These are phyloP conservation scores for Drosophila trichaetosa DNA, from an alignment of 2,888 invertebrate genomes.

Conservation along the genomic window DNA sequence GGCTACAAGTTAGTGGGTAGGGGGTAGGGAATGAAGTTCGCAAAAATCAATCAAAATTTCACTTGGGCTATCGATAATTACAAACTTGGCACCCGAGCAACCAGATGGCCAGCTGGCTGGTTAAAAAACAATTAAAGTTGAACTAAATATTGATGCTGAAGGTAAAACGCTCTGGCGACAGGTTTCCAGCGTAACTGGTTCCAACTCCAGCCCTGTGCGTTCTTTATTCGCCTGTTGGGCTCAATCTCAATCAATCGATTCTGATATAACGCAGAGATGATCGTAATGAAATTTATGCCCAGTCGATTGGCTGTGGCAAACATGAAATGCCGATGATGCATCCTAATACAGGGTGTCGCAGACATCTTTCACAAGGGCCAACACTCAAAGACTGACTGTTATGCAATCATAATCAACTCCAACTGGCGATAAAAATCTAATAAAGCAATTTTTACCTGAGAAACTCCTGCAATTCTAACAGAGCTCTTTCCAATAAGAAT, in stretches of 20 bases:
- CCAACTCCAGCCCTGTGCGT: neutral
- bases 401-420: neutral
- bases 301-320: conserved; percentile 20
- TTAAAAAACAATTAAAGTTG: conserved; percentile 81
- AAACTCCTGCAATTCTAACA: neutral
- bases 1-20: neutral
- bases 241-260: conserved; percentile 67
- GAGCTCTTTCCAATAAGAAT: conserved; percentile 41
- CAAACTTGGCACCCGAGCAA: conserved; percentile 49
- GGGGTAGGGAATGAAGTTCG: conserved; percentile 4
- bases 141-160: conserved; percentile 64
- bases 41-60: conserved; percentile 77
- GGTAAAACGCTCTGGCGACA: conserved; percentile 46
- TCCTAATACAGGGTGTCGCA: conserved; percentile 51
- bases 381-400: conserved; percentile 35
- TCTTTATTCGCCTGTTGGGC: conserved; percentile 31
- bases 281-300: conserved; percentile 75
- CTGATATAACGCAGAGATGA: conserved; percentile 63
- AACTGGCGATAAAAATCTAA: conserved; percentile 1
- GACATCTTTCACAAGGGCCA: neutral
- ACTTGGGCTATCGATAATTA: conserved; percentile 65
- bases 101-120: conserved; percentile 45
- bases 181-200: conserved; percentile 60
- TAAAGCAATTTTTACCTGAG: conserved; percentile 35
- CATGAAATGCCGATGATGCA: conserved; percentile 65